Evolutionary conservation across 2,113 vertebrate genomes (phyloP).

Genomic region (Todiramphus chloris): DNA sequence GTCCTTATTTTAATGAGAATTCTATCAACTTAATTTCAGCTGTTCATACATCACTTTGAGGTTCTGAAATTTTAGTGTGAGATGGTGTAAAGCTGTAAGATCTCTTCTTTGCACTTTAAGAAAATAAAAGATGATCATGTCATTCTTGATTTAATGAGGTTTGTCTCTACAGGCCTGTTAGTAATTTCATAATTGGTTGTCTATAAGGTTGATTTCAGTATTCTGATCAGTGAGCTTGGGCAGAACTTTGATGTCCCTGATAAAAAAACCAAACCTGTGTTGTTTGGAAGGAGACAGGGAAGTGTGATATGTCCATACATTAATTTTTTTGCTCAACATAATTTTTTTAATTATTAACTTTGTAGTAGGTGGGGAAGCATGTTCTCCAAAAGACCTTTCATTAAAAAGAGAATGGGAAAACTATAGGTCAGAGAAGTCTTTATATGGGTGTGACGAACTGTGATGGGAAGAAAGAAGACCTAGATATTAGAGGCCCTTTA

Average conservation of each 20-base stretch:
- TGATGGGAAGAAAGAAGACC: neutral
- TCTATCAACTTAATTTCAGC: neutral
- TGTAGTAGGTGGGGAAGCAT: neutral
- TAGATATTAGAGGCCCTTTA: neutral
- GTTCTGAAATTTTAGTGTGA: neutral
- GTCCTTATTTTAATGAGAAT: neutral
- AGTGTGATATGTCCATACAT: neutral
- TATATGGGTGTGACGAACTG: neutral
- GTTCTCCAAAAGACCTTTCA: neutral
- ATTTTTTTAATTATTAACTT: neutral
- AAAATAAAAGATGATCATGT: neutral
- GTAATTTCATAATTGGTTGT: neutral
- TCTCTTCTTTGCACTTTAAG: neutral
- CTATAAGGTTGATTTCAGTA: neutral
- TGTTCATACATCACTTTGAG: neutral
- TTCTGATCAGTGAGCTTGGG: neutral
- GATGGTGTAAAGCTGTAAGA: neutral
- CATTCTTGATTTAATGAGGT: neutral
- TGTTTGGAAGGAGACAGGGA: neutral
- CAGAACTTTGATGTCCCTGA: neutral
- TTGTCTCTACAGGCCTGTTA: neutral
- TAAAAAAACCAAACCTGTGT: neutral
- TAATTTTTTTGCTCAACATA: neutral
- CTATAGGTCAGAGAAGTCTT: neutral
- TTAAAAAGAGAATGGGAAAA: neutral